Evolutionary conservation across 1,140 invertebrate species (phyloP).

Genomic region (Drosophila prosaltans): DNA sequence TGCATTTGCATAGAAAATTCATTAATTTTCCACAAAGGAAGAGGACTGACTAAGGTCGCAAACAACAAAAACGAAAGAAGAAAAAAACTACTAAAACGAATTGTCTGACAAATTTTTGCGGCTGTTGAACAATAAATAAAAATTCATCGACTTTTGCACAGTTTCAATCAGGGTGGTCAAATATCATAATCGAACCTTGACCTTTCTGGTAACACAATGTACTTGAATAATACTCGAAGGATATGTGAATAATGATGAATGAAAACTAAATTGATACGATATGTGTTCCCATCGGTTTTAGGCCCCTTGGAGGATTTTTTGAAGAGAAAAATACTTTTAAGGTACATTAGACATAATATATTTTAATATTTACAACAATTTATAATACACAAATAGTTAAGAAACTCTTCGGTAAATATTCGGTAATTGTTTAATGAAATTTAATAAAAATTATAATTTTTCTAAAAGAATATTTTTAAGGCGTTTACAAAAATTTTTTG

Average conservation of each 20-base stretch:
- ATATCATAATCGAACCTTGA: slow-evolving; percentile 2
- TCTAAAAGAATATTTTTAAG: too few relatives aligned
- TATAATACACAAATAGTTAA: too few relatives aligned
- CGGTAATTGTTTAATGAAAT: too few relatives aligned
- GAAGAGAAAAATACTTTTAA: too few relatives aligned
- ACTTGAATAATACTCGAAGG: background rate
- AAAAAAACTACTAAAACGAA: slow-evolving; percentile 31
- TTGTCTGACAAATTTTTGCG: slow-evolving; percentile 75
- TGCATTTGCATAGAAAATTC: slow-evolving; percentile 78
- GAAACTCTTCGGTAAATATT: too few relatives aligned
- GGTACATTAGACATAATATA: too few relatives aligned
- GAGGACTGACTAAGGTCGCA: slow-evolving; percentile 1
- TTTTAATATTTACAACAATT: too few relatives aligned
- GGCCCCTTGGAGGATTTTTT: too few relatives aligned
- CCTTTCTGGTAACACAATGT: background rate
- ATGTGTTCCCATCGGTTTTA: background rate
- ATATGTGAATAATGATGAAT: background rate
- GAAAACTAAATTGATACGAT: slow-evolving; percentile 58
- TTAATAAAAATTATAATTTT: too few relatives aligned
- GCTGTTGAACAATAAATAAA: slow-evolving; percentile 63
- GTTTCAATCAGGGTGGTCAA: slow-evolving; percentile 27
- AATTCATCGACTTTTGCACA: slow-evolving; percentile 11
- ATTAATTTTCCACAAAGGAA: slow-evolving; percentile 67
- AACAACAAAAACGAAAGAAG: slow-evolving; percentile 21
- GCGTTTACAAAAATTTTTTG: too few relatives aligned